Evolutionary conservation across 2,113 vertebrate genomes (phyloP).

Genomic region (Plotosus lineatus): DNA sequence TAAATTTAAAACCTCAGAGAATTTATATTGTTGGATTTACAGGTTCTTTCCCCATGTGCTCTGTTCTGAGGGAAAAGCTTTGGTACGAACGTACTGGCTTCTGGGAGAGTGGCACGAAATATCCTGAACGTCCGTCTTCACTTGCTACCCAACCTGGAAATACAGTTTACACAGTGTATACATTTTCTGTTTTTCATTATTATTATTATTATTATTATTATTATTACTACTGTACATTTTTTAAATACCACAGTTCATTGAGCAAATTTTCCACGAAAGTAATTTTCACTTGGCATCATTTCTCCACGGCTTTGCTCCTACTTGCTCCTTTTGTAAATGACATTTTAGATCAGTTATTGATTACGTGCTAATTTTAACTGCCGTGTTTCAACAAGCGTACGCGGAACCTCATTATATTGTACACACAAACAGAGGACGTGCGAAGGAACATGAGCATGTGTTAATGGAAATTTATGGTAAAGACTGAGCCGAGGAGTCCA

Average conservation of each 20-base stretch:
- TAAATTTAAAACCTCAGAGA: neutral
- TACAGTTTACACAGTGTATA: neutral
- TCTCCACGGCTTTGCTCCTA: neutral
- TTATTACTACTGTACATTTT: too few species aligned
- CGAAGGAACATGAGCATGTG: neutral
- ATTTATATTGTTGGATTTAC: neutral
- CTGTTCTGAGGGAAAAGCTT: conserved; percentile 54
- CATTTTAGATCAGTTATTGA: conserved; percentile 15
- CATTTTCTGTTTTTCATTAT: conserved; percentile 21
- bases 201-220: too few species aligned
- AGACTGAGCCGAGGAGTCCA: neutral
- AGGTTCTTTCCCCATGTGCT: conserved; percentile 2
- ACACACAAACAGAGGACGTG: neutral
- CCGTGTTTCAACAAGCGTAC: neutral
- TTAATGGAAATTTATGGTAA: neutral
- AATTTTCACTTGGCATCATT: neutral
- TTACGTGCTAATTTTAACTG: conserved; percentile 1
- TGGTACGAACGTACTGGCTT: conserved; percentile 59
- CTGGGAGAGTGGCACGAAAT: conserved; percentile 52
- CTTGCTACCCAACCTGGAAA: neutral
- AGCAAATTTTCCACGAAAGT: conserved; percentile 11
- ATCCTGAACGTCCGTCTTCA: conserved; percentile 3
- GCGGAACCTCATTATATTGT: neutral
- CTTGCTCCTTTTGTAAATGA: neutral
- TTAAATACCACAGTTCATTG: conserved; percentile 27